A percentile compares a stretch with the other conserved stretches of the same genome.
These are phyloP conservation scores for Rotaria macrura DNA, from an alignment of 2,888 invertebrate species.

Conservation along the genomic window DNA sequence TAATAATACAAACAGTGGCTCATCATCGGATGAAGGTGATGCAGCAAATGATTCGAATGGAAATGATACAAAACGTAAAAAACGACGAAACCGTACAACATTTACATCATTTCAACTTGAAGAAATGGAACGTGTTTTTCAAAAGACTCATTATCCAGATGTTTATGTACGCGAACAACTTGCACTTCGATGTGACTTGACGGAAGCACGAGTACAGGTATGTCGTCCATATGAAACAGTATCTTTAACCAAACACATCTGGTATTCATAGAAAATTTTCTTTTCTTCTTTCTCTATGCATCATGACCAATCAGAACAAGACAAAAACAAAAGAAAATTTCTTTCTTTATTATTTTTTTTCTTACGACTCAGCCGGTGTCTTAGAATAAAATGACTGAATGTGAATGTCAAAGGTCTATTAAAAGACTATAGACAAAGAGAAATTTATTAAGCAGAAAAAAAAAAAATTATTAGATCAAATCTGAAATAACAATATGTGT, in stretches of 20 bases:
- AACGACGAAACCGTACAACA: constrained; percentile 48
- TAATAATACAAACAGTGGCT: neutral
- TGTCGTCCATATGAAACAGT: constrained; percentile 32
- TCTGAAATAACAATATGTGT: neutral
- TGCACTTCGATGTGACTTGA: constrained; percentile 46
- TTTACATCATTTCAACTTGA: constrained; percentile 50
- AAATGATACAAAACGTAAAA: constrained; percentile 39
- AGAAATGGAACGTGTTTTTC: constrained; percentile 50
- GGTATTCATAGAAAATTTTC: neutral
- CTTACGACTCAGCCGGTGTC: neutral
- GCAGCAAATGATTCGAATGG: neutral
- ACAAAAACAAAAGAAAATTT: neutral
- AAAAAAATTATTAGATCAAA: neutral
- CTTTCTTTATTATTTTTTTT: neutral
- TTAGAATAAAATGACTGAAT: neutral
- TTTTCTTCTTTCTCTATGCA: neutral
- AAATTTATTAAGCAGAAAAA: neutral
- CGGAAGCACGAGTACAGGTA: constrained; percentile 50
- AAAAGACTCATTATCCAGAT: constrained; percentile 50
- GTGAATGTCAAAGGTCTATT: neutral
- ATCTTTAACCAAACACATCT: neutral
- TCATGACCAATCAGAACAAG: neutral
- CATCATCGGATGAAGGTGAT: neutral
- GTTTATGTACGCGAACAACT: constrained; percentile 50
- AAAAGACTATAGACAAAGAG: neutral